Conservation (phyloP, 2,797 vertebrate genomes). For the Arrhamphus sclerolepis region DNA sequence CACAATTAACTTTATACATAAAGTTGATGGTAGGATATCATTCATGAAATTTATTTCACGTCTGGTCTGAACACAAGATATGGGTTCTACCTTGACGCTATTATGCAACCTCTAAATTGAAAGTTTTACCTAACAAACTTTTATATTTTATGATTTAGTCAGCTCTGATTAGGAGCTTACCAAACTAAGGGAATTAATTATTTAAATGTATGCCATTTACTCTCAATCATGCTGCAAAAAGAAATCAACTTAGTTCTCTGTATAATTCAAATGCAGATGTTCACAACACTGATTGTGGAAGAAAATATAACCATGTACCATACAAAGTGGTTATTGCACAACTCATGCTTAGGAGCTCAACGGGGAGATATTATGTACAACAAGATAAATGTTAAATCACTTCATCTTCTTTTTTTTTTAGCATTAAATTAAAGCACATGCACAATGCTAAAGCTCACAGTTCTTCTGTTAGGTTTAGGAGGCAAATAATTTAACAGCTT, state of each 20-base stretch:
- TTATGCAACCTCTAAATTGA: no score
- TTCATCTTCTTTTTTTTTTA: no score
- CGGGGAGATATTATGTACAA: conserved; percentile 2
- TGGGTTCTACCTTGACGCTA: neutral
- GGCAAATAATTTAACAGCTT: conserved; percentile 31
- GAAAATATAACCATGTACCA: neutral
- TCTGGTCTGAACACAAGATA: neutral
- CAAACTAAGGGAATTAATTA: no score
- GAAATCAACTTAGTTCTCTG: neutral
- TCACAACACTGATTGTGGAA: conserved; percentile 5
- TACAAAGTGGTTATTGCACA: conserved; percentile 7
- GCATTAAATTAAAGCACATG: conserved; percentile 59
- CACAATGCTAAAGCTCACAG: conserved; percentile 48
- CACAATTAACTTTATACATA: no score
- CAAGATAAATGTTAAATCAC: conserved; percentile 5
- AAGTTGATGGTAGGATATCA: no score
- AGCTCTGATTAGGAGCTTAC: no score
- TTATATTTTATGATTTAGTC: neutral
- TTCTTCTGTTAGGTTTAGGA: neutral
- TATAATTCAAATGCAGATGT: neutral
- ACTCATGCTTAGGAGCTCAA: conserved; percentile 35
- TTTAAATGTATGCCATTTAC: neutral
- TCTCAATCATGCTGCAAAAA: neutral
- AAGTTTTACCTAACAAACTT: neutral
- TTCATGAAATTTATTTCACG: neutral